Evolutionary conservation across 2,113 vertebrate genomes (phyloP).

Genomic region (Chrysochloris asiatica): DNA sequence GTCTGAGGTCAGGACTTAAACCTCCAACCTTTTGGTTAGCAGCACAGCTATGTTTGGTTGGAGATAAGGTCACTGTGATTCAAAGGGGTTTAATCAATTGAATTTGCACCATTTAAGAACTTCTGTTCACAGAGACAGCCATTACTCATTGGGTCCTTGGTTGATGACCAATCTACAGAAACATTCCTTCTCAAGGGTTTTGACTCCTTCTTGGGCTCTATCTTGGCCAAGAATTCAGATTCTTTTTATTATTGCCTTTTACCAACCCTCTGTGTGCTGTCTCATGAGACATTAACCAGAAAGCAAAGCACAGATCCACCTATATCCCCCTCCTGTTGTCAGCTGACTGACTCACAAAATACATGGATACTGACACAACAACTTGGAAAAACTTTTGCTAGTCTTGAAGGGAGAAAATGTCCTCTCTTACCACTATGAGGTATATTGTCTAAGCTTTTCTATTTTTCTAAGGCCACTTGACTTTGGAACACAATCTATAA

Average conservation of each 20-base stretch:
- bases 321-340: background rate
- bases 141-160: too few species aligned
- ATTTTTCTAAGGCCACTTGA: background rate
- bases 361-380: background rate
- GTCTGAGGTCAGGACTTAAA: background rate
- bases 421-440: background rate
- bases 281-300: background rate
- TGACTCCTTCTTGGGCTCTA: background rate
- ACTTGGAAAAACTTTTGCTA: background rate
- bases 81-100: background rate
- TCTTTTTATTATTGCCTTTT: background rate
- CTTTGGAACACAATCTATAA: constrained; percentile 2
- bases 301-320: background rate
- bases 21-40: background rate
- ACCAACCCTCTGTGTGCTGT: background rate
- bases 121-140: background rate
- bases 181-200: background rate
- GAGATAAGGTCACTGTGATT: background rate
- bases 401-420: background rate
- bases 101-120: background rate
- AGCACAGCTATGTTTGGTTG: background rate
- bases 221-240: background rate
- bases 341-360: background rate
- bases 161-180: background rate
- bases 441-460: background rate